These are phyloP conservation scores for Nomada fucata DNA, from an alignment of 2,888 invertebrate genomes.

Conservation along the genomic window DNA sequence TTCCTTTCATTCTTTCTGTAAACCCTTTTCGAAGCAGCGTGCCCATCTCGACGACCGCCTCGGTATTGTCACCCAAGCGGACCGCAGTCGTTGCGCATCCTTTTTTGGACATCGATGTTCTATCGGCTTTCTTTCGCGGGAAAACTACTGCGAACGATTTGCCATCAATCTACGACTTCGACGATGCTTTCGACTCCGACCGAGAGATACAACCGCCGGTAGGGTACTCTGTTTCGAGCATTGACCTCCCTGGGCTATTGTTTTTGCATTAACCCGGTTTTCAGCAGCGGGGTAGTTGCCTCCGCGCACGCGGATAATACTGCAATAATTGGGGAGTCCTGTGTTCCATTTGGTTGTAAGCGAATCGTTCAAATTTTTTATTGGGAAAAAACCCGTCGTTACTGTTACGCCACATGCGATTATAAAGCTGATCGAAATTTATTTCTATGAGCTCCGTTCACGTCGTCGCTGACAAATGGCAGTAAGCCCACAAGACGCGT, in stretches of 20 bases:
- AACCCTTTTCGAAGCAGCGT: neutral
- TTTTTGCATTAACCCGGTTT: neutral
- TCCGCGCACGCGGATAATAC: neutral
- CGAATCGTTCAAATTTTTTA: neutral
- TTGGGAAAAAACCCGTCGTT: neutral
- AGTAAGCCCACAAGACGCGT: neutral
- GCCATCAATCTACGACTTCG: neutral
- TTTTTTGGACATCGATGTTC: slow-evolving; percentile 1
- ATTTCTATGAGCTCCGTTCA: too few species aligned
- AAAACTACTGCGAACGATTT: neutral
- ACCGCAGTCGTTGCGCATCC: neutral
- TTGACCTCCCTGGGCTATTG: neutral
- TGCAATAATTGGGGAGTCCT: too few species aligned
- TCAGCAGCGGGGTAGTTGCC: neutral
- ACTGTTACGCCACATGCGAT: neutral
- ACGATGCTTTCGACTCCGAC: neutral
- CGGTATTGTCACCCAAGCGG: neutral
- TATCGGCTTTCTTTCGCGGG: slow-evolving; percentile 4
- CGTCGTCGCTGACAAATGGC: slow-evolving; percentile 29
- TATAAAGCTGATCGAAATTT: neutral
- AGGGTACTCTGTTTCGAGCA: neutral
- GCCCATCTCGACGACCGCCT: neutral
- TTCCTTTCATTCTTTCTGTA: neutral
- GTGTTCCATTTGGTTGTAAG: neutral
- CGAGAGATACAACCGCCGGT: neutral